Conservation (phyloP, 2,888 invertebrate species). For the Coremacera marginata region DNA sequence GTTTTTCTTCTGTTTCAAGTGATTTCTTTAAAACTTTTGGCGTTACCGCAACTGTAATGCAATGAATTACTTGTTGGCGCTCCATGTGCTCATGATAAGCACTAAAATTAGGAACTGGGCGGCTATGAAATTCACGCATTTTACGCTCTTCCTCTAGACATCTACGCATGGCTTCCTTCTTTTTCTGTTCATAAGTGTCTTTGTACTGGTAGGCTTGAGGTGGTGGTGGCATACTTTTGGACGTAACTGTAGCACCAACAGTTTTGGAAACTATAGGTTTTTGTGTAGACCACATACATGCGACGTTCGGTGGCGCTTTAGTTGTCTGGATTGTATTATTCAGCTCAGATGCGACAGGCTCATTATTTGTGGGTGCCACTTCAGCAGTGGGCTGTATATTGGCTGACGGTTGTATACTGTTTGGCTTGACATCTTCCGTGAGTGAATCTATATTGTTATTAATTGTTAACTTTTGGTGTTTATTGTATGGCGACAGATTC, state of each 20-base stretch:
- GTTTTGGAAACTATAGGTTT: constrained; percentile 29
- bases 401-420: neutral
- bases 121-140: constrained; percentile 63
- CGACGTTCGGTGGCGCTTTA: constrained; percentile 42
- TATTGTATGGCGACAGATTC: neutral
- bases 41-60: constrained; percentile 58
- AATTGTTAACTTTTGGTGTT: neutral
- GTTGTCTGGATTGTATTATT: constrained; percentile 26
- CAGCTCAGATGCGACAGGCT: neutral
- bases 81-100: constrained; percentile 48
- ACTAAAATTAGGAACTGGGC: constrained; percentile 63
- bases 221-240: constrained; percentile 44
- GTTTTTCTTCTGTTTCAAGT: constrained; percentile 50
- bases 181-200: constrained; percentile 60
- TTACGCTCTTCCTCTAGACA: constrained; percentile 61
- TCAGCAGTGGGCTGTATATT: neutral
- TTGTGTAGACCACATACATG: constrained; percentile 49
- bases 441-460: neutral
- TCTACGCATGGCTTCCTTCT: constrained; percentile 52
- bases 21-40: constrained; percentile 63
- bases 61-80: constrained; percentile 48
- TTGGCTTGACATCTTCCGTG: neutral
- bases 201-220: constrained; percentile 60
- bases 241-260: neutral
- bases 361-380: neutral